Base-by-base conservation (phyloP, 2,888 invertebrate genomes). In the Netelia inedita region DNA sequence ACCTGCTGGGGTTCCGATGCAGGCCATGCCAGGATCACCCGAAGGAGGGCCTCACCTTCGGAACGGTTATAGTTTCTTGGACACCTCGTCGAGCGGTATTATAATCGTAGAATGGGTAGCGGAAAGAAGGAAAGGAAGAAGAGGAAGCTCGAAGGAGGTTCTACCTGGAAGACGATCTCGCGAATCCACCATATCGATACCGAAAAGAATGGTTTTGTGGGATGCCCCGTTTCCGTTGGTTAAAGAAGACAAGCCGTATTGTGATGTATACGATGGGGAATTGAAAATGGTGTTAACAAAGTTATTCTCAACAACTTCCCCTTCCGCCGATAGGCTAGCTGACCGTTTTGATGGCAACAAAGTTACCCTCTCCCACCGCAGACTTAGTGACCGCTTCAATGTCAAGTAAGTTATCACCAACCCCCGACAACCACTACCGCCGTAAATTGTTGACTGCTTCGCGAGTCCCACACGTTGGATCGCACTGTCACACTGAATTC, bases 1-100 rank as follows among this genome's bases (percentile, higher is more conserved):
- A 88, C 87, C 87, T 87, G 86, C 87, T 59, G 65, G 50, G 71
- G 71, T 75, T 71, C 66, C 74, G 57, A 66, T 71, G 74, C 79
- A 74, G 75, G 74, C 65, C 71, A 50, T 78, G 69, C 63, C 84
- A 83, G 82, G 66, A 85, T 74, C 63, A 74, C 65, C 65, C 59
- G 50, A 61, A 71, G 78, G 69, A 43, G 73, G 50, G 66, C 73
- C 74, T 50, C 53, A 65, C 73, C 78, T 76, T 78, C 55, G 41
- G 55, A 79, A 85, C 61, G 79, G 85, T 85, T 82, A 82, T 85
- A 75, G 82, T 82, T 79, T 63, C 85, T 50, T 72, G 74, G 57
- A 79, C 85, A 69, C 71, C 74, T 85, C 79, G 78, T 85, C 85
- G 82, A 73, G 63, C 55, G 35, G 79, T 74, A 69, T 71, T 79